Conservation (phyloP, 2,113 vertebrate species). For the Microcebus jonahi region DNA sequence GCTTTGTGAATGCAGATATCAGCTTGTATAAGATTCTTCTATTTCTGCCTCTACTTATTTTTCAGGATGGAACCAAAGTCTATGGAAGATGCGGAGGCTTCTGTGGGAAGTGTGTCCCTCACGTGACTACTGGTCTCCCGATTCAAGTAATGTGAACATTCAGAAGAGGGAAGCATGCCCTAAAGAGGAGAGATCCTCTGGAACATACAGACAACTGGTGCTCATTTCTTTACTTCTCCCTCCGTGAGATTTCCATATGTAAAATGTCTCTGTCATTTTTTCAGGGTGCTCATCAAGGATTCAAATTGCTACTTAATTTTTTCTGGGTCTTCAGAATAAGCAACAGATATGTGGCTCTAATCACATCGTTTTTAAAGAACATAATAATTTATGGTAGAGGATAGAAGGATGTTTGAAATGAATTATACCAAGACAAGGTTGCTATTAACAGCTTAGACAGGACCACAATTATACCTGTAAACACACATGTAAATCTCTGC, state of each 20-base stretch:
- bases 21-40: not conserved
- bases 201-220: slow-evolving; percentile 70
- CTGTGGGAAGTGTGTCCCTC: slow-evolving; percentile 97
- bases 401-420: not conserved
- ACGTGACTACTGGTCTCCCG: slow-evolving; percentile 89
- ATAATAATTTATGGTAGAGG: not conserved
- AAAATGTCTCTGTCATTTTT: slow-evolving; percentile 39
- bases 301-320: slow-evolving; percentile 6
- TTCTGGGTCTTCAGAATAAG: slow-evolving; percentile 9
- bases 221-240: slow-evolving; percentile 60
- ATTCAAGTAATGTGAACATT: slow-evolving; percentile 89
- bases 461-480: slow-evolving; percentile 10
- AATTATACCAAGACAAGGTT: slow-evolving; percentile 21
- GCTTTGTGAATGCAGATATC: not conserved
- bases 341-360: slow-evolving; percentile 10
- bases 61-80: slow-evolving; percentile 94
- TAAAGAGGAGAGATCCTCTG: not conserved
- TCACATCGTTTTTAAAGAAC: slow-evolving; percentile 4
- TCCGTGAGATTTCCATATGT: slow-evolving; percentile 42
- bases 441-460: slow-evolving; percentile 31
- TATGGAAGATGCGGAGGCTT: slow-evolving; percentile 97
- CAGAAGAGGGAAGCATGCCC: not conserved
- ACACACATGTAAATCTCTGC: not conserved
- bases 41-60: slow-evolving; percentile 63
- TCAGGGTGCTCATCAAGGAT: slow-evolving; percentile 42